Evolutionary conservation across 2,113 vertebrate species (phyloP), one percentile per base, ranked within the genome.

Genomic region (Eurypyga helias): DNA sequence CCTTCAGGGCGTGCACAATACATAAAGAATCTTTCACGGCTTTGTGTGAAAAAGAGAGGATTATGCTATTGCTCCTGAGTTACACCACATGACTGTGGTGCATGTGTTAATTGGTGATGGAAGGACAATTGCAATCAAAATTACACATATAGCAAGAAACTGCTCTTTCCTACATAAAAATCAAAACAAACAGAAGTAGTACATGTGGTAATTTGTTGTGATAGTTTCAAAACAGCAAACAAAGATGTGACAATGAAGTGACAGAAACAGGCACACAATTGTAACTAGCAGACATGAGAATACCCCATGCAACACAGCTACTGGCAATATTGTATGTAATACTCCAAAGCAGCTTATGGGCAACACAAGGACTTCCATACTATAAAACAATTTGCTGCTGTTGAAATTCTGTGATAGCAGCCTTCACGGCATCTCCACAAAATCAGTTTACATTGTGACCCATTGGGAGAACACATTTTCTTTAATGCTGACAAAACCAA

Each of bases 401-500:
- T 71, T 90, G 80, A 92, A 96, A 92, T 82, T 78, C 92, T 79
- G 45, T 65, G 52, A 93, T 65, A 90, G 61, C 61, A 90, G 38
- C 45, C 83, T 94, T 94, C 61, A 72, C 34, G 49, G 43, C 69
- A 92, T 70, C 13, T 48, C 57, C 57, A 89, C 34, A 84, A 93
- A 94, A 96, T 38, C 6, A 3, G 34, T 92, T 95, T 90, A 90
- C 36, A 76, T 36, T 57, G 43, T 34, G 55, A 83, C 33, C 57
- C 57, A 69, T 2, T 1, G 72, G 86, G 88, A 93, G 92, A 95
- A 89, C 38, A 69, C 18, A 75, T 87, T 89, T 92, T 85, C 86
- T 89, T 95, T 90, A 96, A 92, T 31, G 41, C 24, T 81, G 93
- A 89, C 67, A 92, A 86, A 95, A 78, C 21, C 38, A 31, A 96